Base-by-base conservation (phyloP, 2,888 invertebrate genomes). In the Eupithecia dodoneata region DNA sequence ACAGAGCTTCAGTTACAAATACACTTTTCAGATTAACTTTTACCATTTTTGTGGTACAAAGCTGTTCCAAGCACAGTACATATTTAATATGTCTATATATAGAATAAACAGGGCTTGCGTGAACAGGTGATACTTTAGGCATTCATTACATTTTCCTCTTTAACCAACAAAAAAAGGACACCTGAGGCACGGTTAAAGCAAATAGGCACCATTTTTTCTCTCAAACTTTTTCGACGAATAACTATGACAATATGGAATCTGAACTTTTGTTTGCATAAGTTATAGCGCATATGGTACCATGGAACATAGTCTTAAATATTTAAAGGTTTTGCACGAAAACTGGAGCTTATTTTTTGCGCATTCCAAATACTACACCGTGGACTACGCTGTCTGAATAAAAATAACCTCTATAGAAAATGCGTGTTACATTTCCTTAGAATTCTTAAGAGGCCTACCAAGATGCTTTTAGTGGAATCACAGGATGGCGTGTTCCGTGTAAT, bases 401-500 rank as follows among this genome's bases (percentile, higher is more conserved):
- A 88, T 83, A 79, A 86, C 81, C 82, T 84, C 78, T 85, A 87
- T 87, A 86, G 86, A 88, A 88, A 88, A 87, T 83, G 87, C 86
- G 87, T 88, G 86, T 85, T 84, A 83, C 83, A 80, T 85, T 86
- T 79, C 83, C 81, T 81, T 79, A 63, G 84, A 85, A 82, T 83
- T 83, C 82, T 82, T 86, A 86, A 86, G 87, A 87, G 84, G 83
- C 85, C 82, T 85, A 85, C 85, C 74, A 83, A 86, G 90, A 92
- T 90, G 92, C 92, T 93, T 93, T 93, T 92, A 92, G 91, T 87
- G 81, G 87, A 93, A 93, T 93, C 92, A 90, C 92, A 88, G 87
- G 88, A 91, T 93, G 85, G 94, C 92, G 92, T 93, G 93, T 84
- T 79, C 79, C 75, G 80, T 81, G 86, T 87, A 87, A 90, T 92